Conservation (phyloP, 1,140 invertebrate genomes). For the Helicoverpa armigera region DNA sequence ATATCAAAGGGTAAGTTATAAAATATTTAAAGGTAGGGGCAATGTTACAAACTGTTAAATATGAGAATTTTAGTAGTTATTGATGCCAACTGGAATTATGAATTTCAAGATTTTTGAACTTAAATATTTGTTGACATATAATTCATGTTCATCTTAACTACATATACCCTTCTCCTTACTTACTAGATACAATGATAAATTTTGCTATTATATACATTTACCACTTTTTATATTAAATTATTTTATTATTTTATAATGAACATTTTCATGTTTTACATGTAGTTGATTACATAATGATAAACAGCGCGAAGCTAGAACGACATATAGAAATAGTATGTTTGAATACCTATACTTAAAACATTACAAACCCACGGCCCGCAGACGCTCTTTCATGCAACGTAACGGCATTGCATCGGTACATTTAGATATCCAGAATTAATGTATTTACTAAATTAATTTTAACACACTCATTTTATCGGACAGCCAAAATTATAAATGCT, state of each 20-base stretch:
- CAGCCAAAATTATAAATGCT: conserved; percentile 20
- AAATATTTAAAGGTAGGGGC: conserved; percentile 4
- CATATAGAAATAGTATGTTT: conserved; percentile 12
- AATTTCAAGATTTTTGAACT: conserved; percentile 1
- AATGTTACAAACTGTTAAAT: background rate
- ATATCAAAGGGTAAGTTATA: background rate
- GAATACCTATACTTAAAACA: conserved; percentile 10
- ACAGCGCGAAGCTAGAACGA: conserved; percentile 31
- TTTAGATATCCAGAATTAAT: background rate
- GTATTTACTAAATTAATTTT: conserved; percentile 7
- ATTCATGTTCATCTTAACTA: conserved; percentile 36
- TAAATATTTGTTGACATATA: conserved; percentile 1
- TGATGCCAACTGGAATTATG: background rate
- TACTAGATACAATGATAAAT: conserved; percentile 36
- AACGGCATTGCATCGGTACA: conserved; percentile 28
- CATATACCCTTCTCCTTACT: conserved; percentile 47
- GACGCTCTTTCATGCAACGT: conserved; percentile 24
- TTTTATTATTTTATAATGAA: conserved; percentile 39
- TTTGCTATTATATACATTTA: conserved; percentile 49
- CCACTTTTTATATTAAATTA: conserved; percentile 43
- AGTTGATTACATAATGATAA: conserved; percentile 25
- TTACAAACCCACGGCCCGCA: conserved; percentile 23
- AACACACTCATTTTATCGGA: conserved; percentile 30
- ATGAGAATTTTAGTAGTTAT: background rate
- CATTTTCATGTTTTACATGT: conserved; percentile 47